phyloP scores from a whole-genome alignment of 2,113 vertebrate genomes.

The Epinephelus fuscoguttatus region DNA sequence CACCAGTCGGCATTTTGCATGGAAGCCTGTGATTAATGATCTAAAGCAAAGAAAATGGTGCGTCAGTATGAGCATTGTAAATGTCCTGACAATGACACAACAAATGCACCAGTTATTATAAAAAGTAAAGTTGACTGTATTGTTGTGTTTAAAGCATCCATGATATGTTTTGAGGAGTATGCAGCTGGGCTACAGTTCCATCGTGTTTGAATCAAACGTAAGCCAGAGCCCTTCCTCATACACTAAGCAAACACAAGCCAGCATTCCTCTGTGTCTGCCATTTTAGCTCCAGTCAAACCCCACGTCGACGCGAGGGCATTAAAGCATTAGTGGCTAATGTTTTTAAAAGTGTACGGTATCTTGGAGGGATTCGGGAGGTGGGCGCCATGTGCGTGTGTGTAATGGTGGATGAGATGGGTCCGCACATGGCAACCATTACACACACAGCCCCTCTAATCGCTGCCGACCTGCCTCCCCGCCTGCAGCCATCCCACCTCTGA shows the following conservation, averaged over 20 bases:
- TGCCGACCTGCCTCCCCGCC: conserved; percentile 83
- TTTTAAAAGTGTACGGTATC: conserved; percentile 87
- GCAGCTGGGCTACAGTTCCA: conserved; percentile 33
- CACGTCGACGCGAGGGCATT: conserved; percentile 82
- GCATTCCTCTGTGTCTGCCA: conserved; percentile 79
- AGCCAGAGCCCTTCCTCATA: conserved; percentile 66
- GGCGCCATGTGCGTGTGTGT: conserved; percentile 77
- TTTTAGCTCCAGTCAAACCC: conserved; percentile 80
- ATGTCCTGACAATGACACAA: conserved; percentile 35
- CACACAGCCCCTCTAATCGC: conserved; percentile 86
- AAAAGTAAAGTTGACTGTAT: background rate
- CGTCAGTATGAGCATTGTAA: conserved; percentile 18
- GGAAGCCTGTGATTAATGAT: conserved; percentile 67
- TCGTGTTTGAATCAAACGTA: conserved; percentile 65
- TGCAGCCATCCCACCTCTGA: conserved; percentile 84
- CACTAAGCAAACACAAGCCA: conserved; percentile 76
- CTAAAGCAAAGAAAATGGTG: conserved; percentile 30
- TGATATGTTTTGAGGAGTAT: conserved; percentile 25
- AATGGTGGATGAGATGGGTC: conserved; percentile 81
- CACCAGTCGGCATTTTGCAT: conserved; percentile 70
- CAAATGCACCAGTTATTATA: conserved; percentile 23
- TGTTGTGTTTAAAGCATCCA: conserved; percentile 13
- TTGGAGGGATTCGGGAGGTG: conserved; percentile 79
- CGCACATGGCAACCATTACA: conserved; percentile 89
- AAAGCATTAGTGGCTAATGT: conserved; percentile 88